These are phyloP conservation scores for Bovichtus variegatus DNA, from an alignment of 2,797 vertebrate species.

Conservation along the genomic window DNA sequence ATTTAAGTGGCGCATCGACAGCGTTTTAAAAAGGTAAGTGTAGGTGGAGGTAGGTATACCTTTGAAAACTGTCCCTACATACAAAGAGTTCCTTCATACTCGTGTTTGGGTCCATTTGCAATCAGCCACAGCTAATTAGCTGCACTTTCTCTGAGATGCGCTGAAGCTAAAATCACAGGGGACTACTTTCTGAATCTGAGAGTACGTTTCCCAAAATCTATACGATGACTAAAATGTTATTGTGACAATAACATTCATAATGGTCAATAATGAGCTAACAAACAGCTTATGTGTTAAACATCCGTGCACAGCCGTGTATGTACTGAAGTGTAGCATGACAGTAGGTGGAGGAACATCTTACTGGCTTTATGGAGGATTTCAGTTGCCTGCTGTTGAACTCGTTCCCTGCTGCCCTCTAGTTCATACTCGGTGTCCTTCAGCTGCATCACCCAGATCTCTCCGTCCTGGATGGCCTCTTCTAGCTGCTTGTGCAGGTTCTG, in stretches of 20 bases:
- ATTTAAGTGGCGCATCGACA: neutral
- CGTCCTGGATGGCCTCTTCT: constrained; percentile 95
- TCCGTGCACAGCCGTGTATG: neutral
- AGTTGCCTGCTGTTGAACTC: constrained; percentile 95
- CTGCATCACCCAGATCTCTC: constrained; percentile 94
- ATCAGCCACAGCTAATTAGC: neutral
- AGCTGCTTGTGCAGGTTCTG: constrained; percentile 98
- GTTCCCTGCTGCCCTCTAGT: constrained; percentile 92
- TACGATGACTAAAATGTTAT: neutral
- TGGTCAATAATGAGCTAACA: too few species aligned
- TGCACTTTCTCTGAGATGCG: neutral
- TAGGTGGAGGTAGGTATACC: neutral
- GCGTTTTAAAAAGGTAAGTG: neutral
- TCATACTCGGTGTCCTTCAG: constrained; percentile 97
- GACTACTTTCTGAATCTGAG: neutral
- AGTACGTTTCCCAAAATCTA: too few species aligned
- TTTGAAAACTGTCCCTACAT: neutral
- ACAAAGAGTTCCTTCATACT: neutral
- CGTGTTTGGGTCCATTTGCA: neutral
- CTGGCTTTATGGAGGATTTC: constrained; percentile 98
- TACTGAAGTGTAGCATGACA: neutral
- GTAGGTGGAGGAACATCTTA: constrained; percentile 70
- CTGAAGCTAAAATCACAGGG: neutral
- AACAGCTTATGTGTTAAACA: neutral
- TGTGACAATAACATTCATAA: neutral